Evolutionary conservation across 1,140 invertebrate species (phyloP).

Genomic region (Phocides pigmalion): DNA sequence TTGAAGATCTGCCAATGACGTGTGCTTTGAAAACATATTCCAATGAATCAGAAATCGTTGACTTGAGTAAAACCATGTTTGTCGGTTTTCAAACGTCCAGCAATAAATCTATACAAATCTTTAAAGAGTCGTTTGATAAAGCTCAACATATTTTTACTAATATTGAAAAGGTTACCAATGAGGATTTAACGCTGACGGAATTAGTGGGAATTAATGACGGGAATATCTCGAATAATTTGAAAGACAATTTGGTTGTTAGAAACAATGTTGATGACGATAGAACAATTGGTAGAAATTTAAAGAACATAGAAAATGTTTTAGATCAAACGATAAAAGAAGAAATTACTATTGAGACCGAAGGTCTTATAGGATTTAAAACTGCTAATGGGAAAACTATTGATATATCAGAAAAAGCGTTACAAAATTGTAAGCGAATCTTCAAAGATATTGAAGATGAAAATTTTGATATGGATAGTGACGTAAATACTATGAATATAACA

Average conservation of each 20-base stretch:
- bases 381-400: constrained; percentile 52
- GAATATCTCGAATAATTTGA: background rate
- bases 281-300: background rate
- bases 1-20: constrained; percentile 60
- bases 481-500: background rate
- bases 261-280: background rate
- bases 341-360: constrained; percentile 12
- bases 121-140: constrained; percentile 63
- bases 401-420: constrained; percentile 48
- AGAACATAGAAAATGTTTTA: background rate
- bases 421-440: constrained; percentile 47
- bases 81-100: constrained; percentile 76
- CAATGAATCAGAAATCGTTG: constrained; percentile 44
- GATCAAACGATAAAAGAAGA: constrained; percentile 5
- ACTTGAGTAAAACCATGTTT: constrained; percentile 68
- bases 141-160: constrained; percentile 64
- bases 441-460: constrained; percentile 39
- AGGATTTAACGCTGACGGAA: constrained; percentile 45
- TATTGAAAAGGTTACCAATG: constrained; percentile 31
- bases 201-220: constrained; percentile 55
- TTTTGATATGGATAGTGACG: too few relatives aligned
- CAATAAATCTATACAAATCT: constrained; percentile 70
- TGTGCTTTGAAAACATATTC: constrained; percentile 64
- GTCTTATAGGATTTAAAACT: constrained; percentile 47
- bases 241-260: constrained; percentile 2